A percentile compares a stretch with the other conserved stretches of the same genome.
phyloP scores from a whole-genome alignment of 2,113 vertebrate species.

The Zosterops pallidus region DNA sequence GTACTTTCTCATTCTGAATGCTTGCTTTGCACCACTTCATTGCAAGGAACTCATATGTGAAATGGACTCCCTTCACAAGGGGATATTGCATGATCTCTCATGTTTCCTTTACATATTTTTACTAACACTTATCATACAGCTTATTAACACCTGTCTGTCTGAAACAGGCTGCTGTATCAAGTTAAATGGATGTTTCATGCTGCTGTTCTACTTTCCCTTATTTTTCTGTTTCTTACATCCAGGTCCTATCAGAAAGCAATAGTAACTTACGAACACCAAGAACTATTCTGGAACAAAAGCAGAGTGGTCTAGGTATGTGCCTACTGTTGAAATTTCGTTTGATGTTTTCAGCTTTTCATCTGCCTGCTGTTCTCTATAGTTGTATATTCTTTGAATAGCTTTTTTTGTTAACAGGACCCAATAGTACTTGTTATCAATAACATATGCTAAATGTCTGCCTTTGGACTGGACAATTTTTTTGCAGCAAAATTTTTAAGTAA shows the following conservation, averaged over 20 bases:
- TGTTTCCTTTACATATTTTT: constrained; percentile 73
- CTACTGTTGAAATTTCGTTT: constrained; percentile 8
- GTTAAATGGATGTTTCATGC: constrained; percentile 50
- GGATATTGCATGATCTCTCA: constrained; percentile 85
- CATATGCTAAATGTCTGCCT: background rate
- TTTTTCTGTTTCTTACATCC: constrained; percentile 64
- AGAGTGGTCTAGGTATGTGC: constrained; percentile 84
- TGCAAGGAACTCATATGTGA: constrained; percentile 80
- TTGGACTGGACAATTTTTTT: background rate
- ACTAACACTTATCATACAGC: constrained; percentile 86
- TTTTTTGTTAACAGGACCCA: constrained; percentile 45
- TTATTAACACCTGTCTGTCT: constrained; percentile 87
- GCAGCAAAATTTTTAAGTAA: background rate
- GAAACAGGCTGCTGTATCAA: constrained; percentile 77
- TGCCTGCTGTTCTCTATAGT: background rate
- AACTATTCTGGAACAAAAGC: constrained; percentile 84
- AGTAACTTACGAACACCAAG: constrained; percentile 79
- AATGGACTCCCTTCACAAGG: constrained; percentile 80
- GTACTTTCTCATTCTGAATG: constrained; percentile 77
- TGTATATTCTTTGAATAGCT: constrained; percentile 6
- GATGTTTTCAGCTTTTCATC: background rate
- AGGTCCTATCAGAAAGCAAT: constrained; percentile 86
- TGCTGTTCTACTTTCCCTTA: constrained; percentile 58
- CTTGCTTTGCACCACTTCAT: constrained; percentile 80
- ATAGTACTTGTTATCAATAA: constrained; percentile 25